A percentile compares a stretch with the other conserved stretches of the same genome.
These are phyloP conservation scores for Magallana ariakensis DNA, from an alignment of 1,140 invertebrate genomes.

Conservation along the genomic window DNA sequence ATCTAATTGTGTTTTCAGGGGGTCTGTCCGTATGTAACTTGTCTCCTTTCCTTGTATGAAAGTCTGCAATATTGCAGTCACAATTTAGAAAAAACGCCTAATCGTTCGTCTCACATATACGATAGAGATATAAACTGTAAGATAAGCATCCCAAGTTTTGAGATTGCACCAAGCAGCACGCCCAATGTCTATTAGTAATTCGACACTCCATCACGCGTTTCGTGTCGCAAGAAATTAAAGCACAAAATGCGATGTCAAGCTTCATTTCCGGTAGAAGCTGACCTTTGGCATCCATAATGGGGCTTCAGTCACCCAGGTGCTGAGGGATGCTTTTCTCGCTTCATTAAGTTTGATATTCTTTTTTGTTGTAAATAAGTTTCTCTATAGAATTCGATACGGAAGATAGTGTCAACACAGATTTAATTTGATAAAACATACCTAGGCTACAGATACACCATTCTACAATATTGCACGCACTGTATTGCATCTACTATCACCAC, in stretches of 20 bases:
- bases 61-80: not conserved
- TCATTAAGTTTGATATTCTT: conserved; percentile 31
- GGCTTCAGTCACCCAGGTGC: conserved; percentile 16
- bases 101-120: not conserved
- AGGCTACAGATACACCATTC: no score
- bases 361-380: conserved; percentile 1
- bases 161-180: conserved; percentile 21
- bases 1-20: not conserved
- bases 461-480: no score
- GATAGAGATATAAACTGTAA: not conserved
- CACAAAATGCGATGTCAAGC: conserved; percentile 13
- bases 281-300: conserved; percentile 18
- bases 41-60: not conserved
- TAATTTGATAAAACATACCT: no score
- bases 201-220: not conserved
- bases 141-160: not conserved
- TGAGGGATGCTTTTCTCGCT: not conserved
- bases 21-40: not conserved
- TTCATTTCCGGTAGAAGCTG: conserved; percentile 13
- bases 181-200: conserved; percentile 5
- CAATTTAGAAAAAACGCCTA: not conserved
- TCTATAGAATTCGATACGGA: not conserved
- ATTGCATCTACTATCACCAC: no score
- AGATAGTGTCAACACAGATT: not conserved
- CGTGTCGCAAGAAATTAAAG: conserved; percentile 19